Conservation (phyloP, 2,888 invertebrate genomes). For the Dynastes grantii region DNA sequence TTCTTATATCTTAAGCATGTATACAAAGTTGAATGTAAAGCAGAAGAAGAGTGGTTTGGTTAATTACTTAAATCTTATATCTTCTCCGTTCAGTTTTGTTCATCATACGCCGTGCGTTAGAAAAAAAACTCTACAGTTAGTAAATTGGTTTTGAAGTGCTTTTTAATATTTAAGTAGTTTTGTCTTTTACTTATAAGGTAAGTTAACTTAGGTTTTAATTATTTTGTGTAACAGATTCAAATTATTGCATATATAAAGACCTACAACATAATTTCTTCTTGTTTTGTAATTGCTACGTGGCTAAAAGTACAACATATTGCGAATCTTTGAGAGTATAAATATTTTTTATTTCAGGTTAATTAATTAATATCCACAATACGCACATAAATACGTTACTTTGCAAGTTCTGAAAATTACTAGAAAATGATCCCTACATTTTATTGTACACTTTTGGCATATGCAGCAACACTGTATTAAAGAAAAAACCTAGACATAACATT, state of each 20-base stretch:
- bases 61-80: constrained; percentile 66
- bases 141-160: constrained; percentile 60
- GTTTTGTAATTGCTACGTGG: constrained; percentile 15
- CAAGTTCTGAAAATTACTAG: not conserved
- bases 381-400: not conserved
- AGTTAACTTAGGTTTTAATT: constrained; percentile 50
- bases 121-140: constrained; percentile 60
- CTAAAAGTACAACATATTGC: constrained; percentile 1
- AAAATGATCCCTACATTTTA: not conserved
- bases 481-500: constrained; percentile 13
- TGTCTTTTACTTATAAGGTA: constrained; percentile 62
- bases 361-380: not conserved
- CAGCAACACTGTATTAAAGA: not conserved
- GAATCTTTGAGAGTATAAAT: not conserved
- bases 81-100: constrained; percentile 67
- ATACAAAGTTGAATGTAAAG: constrained; percentile 69
- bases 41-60: constrained; percentile 69
- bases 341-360: not conserved
- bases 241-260: not conserved
- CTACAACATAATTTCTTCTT: not conserved
- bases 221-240: not conserved
- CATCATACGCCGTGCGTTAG: constrained; percentile 70
- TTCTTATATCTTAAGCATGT: constrained; percentile 66
- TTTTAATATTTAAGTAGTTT: constrained; percentile 64
- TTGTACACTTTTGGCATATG: not conserved